Evolutionary conservation across 1,140 invertebrate species (phyloP).

Genomic region (Solenopsis invicta): DNA sequence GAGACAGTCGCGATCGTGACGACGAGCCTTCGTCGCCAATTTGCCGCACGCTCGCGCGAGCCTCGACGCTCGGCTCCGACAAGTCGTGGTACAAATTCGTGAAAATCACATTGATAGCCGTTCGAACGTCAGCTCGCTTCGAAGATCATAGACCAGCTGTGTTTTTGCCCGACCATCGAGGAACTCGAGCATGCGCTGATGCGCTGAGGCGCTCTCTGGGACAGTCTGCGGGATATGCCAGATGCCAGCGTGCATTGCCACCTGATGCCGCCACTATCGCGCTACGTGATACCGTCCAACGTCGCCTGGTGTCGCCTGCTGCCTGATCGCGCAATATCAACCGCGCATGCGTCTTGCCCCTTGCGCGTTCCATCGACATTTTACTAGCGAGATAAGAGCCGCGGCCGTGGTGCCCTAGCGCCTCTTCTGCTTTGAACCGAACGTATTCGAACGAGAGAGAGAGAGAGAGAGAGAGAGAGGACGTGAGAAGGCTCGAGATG

Average conservation of each 20-base stretch:
- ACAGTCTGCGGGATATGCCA: no score
- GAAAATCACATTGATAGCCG: slow-evolving; percentile 74
- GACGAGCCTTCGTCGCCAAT: slow-evolving; percentile 4
- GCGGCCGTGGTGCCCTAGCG: no score
- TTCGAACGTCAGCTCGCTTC: slow-evolving; percentile 74
- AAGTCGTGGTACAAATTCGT: slow-evolving; percentile 68
- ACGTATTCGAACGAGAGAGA: no score
- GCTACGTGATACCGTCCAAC: slow-evolving; percentile 37
- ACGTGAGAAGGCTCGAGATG: no score
- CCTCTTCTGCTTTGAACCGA: no score
- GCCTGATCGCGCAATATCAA: no score
- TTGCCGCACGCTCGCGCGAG: slow-evolving; percentile 31
- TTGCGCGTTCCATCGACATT: no score
- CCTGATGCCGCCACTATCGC: neutral
- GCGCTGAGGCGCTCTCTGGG: slow-evolving; percentile 43
- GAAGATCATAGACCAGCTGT: slow-evolving; percentile 79
- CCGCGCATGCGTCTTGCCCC: no score
- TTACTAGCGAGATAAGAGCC: no score
- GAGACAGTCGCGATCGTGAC: slow-evolving; percentile 32
- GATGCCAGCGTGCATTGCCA: no score
- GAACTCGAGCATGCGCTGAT: slow-evolving; percentile 72
- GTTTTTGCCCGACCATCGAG: slow-evolving; percentile 79
- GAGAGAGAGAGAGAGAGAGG: no score
- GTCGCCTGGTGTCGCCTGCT: neutral
- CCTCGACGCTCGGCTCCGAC: slow-evolving; percentile 58